These are phyloP conservation scores for Saccostrea cuccullata DNA, from an alignment of 1,140 invertebrate species.

Conservation along the genomic window DNA sequence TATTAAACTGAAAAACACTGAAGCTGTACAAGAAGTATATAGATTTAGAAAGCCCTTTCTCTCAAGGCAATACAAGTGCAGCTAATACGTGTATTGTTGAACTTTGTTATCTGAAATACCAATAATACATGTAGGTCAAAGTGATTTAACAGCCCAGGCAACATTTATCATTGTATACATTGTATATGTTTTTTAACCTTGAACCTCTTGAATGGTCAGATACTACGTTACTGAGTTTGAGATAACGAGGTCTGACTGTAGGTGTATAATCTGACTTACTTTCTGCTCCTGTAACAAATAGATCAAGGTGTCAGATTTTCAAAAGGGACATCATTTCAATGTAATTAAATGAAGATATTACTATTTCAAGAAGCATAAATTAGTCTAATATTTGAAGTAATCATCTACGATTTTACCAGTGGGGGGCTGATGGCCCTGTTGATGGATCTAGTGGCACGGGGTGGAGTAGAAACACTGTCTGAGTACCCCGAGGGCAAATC, in stretches of 20 bases:
- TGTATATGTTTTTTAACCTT: no score
- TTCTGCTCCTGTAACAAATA: neutral
- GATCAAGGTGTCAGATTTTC: neutral
- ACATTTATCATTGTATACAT: no score
- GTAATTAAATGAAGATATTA: neutral
- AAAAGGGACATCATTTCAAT: neutral
- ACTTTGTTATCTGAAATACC: neutral
- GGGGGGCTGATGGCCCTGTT: slow-evolving; percentile 59
- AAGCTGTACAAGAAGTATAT: no score
- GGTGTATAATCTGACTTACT: neutral
- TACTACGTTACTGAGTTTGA: neutral
- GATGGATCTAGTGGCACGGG: neutral
- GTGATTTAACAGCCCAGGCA: no score
- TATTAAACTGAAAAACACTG: no score
- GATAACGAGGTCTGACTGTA: neutral
- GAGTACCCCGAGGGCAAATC: neutral
- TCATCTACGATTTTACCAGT: slow-evolving; percentile 46
- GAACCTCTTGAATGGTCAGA: neutral
- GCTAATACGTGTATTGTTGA: no score
- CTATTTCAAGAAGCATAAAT: neutral
- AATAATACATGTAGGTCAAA: no score
- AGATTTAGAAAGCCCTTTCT: no score
- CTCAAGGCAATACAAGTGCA: no score
- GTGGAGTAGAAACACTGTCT: neutral
- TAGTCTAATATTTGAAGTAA: neutral